phyloP scores from a whole-genome alignment of 2,113 vertebrate species.

The Cebus imitator region DNA sequence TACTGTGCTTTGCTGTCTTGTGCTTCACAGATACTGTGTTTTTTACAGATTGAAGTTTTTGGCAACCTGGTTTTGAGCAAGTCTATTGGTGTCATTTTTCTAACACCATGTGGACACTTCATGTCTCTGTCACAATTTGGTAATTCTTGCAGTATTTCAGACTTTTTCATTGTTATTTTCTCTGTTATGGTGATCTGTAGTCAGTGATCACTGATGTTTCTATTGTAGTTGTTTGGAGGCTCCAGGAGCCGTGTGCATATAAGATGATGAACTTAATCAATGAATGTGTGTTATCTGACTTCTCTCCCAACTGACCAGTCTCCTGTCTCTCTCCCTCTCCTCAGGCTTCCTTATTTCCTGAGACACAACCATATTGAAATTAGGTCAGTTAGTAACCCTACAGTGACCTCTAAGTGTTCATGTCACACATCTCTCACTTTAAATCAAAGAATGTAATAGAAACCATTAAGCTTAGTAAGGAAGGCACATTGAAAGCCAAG shows the following conservation, averaged over 20 bases:
- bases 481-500: background rate
- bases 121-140: background rate
- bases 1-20: background rate
- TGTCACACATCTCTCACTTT: background rate
- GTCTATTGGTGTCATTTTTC: background rate
- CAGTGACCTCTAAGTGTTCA: background rate
- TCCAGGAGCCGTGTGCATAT: background rate
- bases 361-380: background rate
- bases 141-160: background rate
- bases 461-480: background rate
- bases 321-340: background rate
- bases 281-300: background rate
- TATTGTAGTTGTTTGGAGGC: background rate
- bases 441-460: background rate
- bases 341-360: background rate
- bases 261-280: background rate
- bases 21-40: background rate
- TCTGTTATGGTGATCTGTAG: background rate
- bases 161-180: background rate
- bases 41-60: background rate
- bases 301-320: background rate
- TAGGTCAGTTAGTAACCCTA: background rate
- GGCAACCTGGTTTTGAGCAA: background rate
- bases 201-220: background rate
- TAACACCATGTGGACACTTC: background rate